Conservation (phyloP, 2,113 vertebrate species). For the Eublepharis macularius region DNA sequence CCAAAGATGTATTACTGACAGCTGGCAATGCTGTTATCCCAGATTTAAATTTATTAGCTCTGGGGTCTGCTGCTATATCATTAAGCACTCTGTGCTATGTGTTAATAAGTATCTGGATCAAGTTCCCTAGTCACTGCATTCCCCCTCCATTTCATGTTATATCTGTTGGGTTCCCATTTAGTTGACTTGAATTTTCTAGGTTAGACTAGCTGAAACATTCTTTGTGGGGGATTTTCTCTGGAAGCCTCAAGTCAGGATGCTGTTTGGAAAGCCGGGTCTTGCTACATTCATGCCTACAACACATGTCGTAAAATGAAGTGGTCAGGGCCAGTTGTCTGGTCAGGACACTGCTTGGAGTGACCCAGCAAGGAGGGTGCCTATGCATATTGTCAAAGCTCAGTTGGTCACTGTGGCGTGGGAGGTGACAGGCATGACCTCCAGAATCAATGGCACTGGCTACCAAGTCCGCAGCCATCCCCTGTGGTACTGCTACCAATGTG, state of each 20-base stretch:
- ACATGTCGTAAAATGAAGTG: too few species aligned
- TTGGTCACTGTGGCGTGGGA: too few species aligned
- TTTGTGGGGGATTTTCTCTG: background rate
- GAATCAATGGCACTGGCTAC: too few species aligned
- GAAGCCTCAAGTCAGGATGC: background rate
- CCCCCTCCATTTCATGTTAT: background rate
- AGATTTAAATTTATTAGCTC: constrained; percentile 21
- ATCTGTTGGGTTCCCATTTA: background rate
- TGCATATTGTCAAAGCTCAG: too few species aligned
- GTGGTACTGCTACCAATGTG: too few species aligned
- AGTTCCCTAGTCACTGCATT: background rate
- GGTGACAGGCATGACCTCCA: too few species aligned
- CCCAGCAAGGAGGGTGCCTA: too few species aligned
- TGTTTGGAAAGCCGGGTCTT: background rate
- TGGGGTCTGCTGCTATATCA: background rate
- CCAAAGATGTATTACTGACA: constrained; percentile 20
- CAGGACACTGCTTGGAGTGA: too few species aligned
- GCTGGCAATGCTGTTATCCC: constrained; percentile 15
- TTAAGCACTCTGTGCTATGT: background rate
- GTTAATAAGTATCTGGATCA: background rate
- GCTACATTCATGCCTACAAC: background rate
- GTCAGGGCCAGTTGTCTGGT: too few species aligned
- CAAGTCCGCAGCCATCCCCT: too few species aligned
- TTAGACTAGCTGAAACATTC: background rate
- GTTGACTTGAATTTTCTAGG: background rate